Conservation (phyloP, 2,113 vertebrate species). For the Ammodytes dubius region DNA sequence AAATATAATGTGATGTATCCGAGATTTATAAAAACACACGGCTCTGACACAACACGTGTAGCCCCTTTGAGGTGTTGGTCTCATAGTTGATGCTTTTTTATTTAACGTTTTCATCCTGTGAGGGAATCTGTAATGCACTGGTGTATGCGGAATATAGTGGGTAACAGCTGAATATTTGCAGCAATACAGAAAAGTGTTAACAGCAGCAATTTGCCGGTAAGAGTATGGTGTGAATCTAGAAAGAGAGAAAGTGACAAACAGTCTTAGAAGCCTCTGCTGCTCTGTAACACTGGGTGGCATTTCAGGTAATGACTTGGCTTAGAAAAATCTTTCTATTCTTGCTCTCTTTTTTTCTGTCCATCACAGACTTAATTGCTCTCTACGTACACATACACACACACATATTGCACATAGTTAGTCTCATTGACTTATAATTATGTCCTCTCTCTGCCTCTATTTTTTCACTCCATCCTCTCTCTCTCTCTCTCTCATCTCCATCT, state of each 20-base stretch:
- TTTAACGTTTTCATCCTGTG: neutral
- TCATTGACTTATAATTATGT: constrained; percentile 54
- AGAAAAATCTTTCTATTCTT: neutral
- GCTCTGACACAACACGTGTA: neutral
- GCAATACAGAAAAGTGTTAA: neutral
- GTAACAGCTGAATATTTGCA: neutral
- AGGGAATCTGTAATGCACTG: neutral
- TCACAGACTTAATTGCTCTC: constrained; percentile 24
- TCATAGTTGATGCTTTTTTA: neutral
- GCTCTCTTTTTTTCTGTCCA: constrained; percentile 19
- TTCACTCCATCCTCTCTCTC: constrained; percentile 60
- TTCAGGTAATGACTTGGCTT: constrained; percentile 6
- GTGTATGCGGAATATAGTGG: neutral
- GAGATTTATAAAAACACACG: neutral
- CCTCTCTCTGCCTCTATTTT: constrained; percentile 54
- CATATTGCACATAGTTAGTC: constrained; percentile 12
- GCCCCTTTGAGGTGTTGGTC: neutral
- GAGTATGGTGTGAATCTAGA: neutral
- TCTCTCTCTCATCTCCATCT: constrained; percentile 66
- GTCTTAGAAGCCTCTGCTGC: neutral
- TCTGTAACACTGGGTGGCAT: neutral
- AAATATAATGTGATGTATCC: neutral
- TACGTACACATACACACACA: neutral
- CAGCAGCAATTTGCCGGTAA: neutral
- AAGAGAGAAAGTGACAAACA: neutral